A percentile compares a stretch with the other conserved stretches of the same genome.
phyloP scores from a whole-genome alignment of 2,797 vertebrate species.

The Hapalemur alaotrensis region DNA sequence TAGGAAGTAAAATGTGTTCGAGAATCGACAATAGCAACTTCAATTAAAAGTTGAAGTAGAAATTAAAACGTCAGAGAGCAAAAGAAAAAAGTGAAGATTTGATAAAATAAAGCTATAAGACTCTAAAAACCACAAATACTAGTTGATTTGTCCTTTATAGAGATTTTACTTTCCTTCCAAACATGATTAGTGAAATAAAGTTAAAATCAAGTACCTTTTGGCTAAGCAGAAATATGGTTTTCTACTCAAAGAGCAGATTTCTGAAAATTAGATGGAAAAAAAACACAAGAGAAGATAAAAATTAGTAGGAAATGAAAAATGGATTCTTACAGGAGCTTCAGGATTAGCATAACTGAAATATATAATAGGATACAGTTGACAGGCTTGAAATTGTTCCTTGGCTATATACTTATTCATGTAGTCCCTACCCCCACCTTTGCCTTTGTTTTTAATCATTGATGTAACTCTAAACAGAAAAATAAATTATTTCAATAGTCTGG shows the following conservation, averaged over 20 bases:
- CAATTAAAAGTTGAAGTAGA: background rate
- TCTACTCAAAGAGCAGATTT: slow-evolving; percentile 19
- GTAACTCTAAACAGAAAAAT: slow-evolving; percentile 27
- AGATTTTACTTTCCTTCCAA: slow-evolving; percentile 16
- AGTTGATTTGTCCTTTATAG: background rate
- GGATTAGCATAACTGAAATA: slow-evolving; percentile 26
- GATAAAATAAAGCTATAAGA: background rate
- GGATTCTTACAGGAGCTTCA: background rate
- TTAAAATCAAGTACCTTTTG: slow-evolving; percentile 3
- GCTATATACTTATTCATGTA: background rate
- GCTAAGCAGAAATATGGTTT: background rate
- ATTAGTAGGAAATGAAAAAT: background rate
- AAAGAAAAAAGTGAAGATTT: slow-evolving; percentile 38
- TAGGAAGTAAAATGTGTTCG: background rate
- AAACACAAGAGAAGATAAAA: background rate
- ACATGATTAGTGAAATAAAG: background rate
- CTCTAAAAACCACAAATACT: background rate
- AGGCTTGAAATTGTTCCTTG: background rate
- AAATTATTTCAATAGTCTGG: slow-evolving; percentile 22
- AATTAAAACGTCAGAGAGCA: background rate
- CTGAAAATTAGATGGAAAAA: background rate
- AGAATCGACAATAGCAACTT: background rate
- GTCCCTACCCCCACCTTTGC: background rate
- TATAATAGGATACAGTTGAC: background rate
- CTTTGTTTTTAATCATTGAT: background rate